Conservation (phyloP, 1,140 invertebrate species). For the Caerostris extrusa region DNA sequence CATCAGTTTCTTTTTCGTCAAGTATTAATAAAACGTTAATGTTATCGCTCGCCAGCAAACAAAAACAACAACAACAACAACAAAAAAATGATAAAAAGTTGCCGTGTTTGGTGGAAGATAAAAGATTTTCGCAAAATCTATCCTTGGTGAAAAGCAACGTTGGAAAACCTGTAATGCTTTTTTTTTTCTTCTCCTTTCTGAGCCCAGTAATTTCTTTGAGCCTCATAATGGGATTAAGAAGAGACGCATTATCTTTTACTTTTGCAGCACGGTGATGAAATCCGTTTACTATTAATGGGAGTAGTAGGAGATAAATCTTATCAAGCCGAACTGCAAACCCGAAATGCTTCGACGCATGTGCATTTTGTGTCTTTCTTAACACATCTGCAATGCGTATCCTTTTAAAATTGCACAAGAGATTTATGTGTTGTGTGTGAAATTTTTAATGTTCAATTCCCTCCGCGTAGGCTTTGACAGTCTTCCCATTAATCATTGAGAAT, state of each 20-base stretch:
- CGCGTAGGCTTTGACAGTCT: neutral
- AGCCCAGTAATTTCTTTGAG: neutral
- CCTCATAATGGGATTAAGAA: slow-evolving; percentile 13
- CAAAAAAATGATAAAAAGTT: too few relatives aligned
- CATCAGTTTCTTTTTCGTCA: too few relatives aligned
- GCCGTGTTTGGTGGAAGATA: too few relatives aligned
- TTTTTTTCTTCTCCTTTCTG: too few relatives aligned
- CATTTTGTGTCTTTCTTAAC: slow-evolving; percentile 1
- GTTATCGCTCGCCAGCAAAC: too few relatives aligned
- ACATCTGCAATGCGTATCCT: slow-evolving; percentile 49
- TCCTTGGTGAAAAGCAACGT: too few relatives aligned
- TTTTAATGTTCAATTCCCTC: slow-evolving; percentile 50
- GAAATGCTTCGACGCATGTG: slow-evolving; percentile 35
- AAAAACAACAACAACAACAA: too few relatives aligned
- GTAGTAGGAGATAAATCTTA: slow-evolving; percentile 11
- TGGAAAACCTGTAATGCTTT: too few relatives aligned
- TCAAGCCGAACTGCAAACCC: neutral
- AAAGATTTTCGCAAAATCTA: too few relatives aligned
- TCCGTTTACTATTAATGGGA: slow-evolving; percentile 54
- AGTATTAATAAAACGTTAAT: too few relatives aligned
- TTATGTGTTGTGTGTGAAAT: slow-evolving; percentile 46
- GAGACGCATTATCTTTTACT: neutral
- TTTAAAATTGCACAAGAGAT: slow-evolving; percentile 48
- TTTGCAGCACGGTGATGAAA: neutral
- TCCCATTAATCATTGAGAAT: slow-evolving; percentile 40